phyloP scores from a whole-genome alignment of 1,140 invertebrate genomes.

The Pomacea maculata region DNA sequence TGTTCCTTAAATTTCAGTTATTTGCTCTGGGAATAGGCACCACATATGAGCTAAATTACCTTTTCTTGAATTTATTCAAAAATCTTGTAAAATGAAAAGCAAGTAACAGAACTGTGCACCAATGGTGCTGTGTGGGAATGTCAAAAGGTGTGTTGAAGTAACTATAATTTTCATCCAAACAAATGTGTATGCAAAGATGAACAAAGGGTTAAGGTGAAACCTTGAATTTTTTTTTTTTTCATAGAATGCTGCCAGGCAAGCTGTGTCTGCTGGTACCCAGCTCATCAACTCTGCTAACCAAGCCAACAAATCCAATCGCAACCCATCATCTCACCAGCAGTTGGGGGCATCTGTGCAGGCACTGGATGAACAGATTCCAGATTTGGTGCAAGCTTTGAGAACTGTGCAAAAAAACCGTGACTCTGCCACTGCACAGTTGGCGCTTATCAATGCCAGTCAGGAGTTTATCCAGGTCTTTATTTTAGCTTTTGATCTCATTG shows the following conservation, averaged over 20 bases:
- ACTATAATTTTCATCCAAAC: too few relatives aligned
- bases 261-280: constrained; percentile 88
- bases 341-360: constrained; percentile 80
- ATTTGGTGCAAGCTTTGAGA: constrained; percentile 83
- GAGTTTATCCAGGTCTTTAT: constrained; percentile 76
- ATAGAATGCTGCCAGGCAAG: constrained; percentile 81
- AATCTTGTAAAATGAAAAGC: too few relatives aligned
- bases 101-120: too few relatives aligned
- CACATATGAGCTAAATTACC: too few relatives aligned
- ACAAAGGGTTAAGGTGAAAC: too few relatives aligned
- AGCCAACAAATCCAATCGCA: constrained; percentile 77
- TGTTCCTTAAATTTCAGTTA: background rate
- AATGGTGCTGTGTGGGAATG: too few relatives aligned
- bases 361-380: constrained; percentile 83
- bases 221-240: constrained; percentile 6
- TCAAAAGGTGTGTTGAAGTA: too few relatives aligned
- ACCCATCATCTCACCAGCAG: constrained; percentile 78
- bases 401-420: constrained; percentile 77
- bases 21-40: background rate
- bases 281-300: constrained; percentile 73
- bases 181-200: too few relatives aligned
- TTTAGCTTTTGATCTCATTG: too few relatives aligned
- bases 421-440: constrained; percentile 79
- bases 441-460: constrained; percentile 87
- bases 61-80: too few relatives aligned